phyloP scores from a whole-genome alignment of 2,797 vertebrate genomes.

The Protosalanx chinensis region DNA sequence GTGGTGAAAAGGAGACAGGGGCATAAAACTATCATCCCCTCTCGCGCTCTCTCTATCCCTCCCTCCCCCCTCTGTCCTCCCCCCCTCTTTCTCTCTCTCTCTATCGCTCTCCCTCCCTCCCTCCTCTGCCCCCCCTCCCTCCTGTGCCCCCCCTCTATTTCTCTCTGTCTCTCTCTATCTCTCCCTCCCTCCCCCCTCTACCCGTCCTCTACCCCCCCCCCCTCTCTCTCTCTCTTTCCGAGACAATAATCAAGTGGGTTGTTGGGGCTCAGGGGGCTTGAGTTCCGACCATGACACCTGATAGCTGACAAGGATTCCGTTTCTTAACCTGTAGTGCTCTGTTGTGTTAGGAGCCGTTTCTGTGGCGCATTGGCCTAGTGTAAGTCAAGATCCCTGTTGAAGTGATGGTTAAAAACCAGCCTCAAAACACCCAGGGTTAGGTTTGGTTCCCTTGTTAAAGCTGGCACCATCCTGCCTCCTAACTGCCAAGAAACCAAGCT shows the following conservation, averaged over 20 bases:
- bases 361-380: not conserved
- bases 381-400: not conserved
- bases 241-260: no score
- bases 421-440: not conserved
- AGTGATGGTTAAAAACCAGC: not conserved
- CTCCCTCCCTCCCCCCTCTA: not conserved
- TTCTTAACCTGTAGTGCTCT: no score
- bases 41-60: conserved; percentile 7
- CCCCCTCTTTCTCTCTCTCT: not conserved
- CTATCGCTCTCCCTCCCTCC: not conserved
- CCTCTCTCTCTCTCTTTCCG: no score
- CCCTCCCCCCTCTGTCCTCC: not conserved
- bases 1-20: conserved; percentile 19
- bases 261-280: no score
- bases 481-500: no score
- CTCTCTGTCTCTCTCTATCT: conserved; percentile 12
- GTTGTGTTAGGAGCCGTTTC: no score
- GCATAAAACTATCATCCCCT: not conserved
- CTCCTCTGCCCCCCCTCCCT: not conserved
- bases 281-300: no score
- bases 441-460: not conserved
- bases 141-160: not conserved
- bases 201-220: not conserved
- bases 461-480: no score
- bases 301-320: no score